Evolutionary conservation across 2,113 vertebrate genomes (phyloP), one percentile per base, ranked within the genome.

Genomic region (Callorhinus ursinus): DNA sequence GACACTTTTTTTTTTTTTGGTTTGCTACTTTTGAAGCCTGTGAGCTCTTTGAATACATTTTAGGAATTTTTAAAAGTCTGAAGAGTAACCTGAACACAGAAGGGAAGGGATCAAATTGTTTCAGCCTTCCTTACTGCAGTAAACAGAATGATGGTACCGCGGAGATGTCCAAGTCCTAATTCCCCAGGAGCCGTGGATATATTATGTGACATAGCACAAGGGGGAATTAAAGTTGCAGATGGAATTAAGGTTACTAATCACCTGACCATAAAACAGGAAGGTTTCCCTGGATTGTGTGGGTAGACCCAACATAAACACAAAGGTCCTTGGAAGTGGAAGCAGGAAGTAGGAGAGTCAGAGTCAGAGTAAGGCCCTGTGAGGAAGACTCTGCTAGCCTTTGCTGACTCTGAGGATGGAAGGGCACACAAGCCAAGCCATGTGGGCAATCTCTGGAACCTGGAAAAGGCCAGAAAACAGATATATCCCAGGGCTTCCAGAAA

Each of bases 191-290:
- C 49, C 8, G 0, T 15, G 11, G 71, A 15, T 55, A 57, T 39
- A 31, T 22, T 65, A 19, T 3, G 4, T 81, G 53, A 74, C 55
- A 49, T 59, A n/a, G 24, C 24, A 46, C 24, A 46, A 74, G 28
- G 18, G 16, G 12, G 31, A 74, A 67, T 51, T 84, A 71, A 96
- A 55, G 19, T 46, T 77, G 28, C 21, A 61, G 39, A 51, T 24
- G 55, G 22, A 77, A 80, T 95, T 67, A 82, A 93, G 67, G 42
- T 69, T 87, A 5, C 81, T 97, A 59, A 71, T 88, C 57, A 86
- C 11, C 13, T 59, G 28, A 94, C 42, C 22, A 65, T 59, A 87
- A 83, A 83, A 33, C 11, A 59, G 4, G 42, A 13, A 61, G 57
- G 28, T 74, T 86, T 88, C 82, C 74, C 76, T 92, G 31, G 15